These are phyloP conservation scores for Drosophila kambysellisi DNA, from an alignment of 2,888 invertebrate genomes.

Conservation along the genomic window DNA sequence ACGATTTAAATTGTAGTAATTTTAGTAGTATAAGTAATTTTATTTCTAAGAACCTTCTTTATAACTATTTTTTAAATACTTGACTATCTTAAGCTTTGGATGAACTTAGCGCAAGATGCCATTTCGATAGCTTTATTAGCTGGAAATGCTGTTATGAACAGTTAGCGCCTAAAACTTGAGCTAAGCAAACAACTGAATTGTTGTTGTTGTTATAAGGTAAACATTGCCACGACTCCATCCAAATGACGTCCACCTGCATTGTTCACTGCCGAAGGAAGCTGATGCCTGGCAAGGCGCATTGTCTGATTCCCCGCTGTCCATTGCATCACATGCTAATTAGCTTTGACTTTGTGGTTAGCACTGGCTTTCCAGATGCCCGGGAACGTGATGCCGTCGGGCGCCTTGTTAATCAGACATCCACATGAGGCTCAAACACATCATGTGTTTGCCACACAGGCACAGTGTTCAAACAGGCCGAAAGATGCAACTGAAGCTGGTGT, in stretches of 20 bases:
- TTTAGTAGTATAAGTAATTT: too few relatives aligned
- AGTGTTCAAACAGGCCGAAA: slow-evolving; percentile 21
- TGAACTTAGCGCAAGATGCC: background rate
- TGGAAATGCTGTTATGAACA: background rate
- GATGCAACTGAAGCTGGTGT: slow-evolving; percentile 13
- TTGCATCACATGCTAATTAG: slow-evolving; percentile 46
- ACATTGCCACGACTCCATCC: background rate
- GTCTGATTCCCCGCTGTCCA: background rate
- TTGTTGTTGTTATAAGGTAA: background rate
- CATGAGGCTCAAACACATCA: slow-evolving; percentile 15
- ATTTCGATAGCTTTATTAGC: background rate
- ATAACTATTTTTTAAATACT: too few relatives aligned
- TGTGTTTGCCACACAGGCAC: background rate
- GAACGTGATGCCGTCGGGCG: slow-evolving; percentile 1
- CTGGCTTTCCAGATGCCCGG: background rate
- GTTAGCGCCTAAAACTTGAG: background rate
- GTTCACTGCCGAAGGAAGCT: slow-evolving; percentile 3
- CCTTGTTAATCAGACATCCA: slow-evolving; percentile 34
- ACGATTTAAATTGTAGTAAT: too few relatives aligned
- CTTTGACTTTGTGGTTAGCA: slow-evolving; percentile 12
- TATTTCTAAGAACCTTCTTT: too few relatives aligned
- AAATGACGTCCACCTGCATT: slow-evolving; percentile 5
- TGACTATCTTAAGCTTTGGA: too few relatives aligned
- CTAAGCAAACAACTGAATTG: slow-evolving; percentile 1
- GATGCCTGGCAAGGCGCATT: slow-evolving; percentile 5